Evolutionary conservation across 2,888 invertebrate species (phyloP), one percentile per base, ranked within the genome.

Genomic region (Phortica okadai): DNA sequence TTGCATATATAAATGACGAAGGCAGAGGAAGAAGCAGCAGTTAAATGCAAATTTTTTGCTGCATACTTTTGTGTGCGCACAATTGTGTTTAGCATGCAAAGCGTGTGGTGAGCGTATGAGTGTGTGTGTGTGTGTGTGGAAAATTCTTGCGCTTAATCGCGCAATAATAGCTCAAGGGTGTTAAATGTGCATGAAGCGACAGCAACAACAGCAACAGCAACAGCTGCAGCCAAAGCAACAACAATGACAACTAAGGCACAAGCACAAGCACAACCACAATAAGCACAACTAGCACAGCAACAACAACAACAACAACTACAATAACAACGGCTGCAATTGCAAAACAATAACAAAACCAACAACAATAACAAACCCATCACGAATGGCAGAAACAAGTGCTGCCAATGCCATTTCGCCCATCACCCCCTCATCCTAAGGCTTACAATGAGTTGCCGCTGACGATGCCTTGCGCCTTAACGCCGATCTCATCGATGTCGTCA

Each of bases 71-170:
- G 21, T 62, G 62, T 21, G 62, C 21, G 25, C 25, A 62, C 16
- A 25, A 25, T 62, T 62, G 4, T 62, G 62, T 25, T 62, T 62
- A 62, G 62, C 62, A 62, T 62, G 25, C 62, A 62, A 62, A 62
- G 62, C 10, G 8, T 62, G 10, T 25, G 10, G 8, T 62, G 3
- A 6, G 10, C n/a, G 10, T 21, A 25, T 62, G 62, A 25, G 59
- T 6, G 25, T 25, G 25, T 59, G n/a, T 6, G 25, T 59, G 21
- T 25, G 25, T 25, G 21, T 25, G 11, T 16, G 25, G 16, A 62
- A 80, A 81, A 79, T 82, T 82, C 77, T 81, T 82, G 64, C 77
- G 76, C 84, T 79, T 82, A 85, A 87, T 85, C 80, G 87, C 85
- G 77, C 84, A 82, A 82, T 84, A 80, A 82, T 81, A 77, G 82